A percentile compares a stretch with the other conserved stretches of the same genome.
These are phyloP conservation scores for Eucriotettix oculatus DNA, from an alignment of 2,888 invertebrate genomes.

Conservation along the genomic window DNA sequence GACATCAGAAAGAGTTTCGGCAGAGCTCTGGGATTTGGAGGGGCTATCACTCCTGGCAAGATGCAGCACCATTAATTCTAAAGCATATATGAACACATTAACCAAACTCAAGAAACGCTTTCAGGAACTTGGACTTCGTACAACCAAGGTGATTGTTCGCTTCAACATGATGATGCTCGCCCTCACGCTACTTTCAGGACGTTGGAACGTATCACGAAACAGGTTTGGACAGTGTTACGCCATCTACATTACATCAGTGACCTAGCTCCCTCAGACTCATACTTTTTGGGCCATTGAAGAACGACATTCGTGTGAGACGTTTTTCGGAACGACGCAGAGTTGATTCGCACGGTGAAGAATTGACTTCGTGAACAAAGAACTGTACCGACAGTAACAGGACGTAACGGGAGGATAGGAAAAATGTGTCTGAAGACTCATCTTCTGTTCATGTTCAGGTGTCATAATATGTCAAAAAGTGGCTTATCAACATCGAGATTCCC, in stretches of 20 bases:
- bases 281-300: not conserved
- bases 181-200: not conserved
- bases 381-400: not conserved
- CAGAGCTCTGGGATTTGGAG: not conserved
- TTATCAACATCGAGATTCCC: too few relatives aligned
- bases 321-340: not conserved
- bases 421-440: too few relatives aligned
- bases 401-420: too few relatives aligned
- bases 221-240: not conserved
- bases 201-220: not conserved
- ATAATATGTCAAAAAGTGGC: too few relatives aligned
- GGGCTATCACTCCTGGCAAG: not conserved
- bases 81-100: not conserved
- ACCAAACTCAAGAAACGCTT: not conserved
- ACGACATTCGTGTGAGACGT: not conserved
- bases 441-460: too few relatives aligned
- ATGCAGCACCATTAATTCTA: not conserved
- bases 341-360: not conserved
- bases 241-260: not conserved
- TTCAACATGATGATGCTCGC: not conserved
- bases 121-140: not conserved
- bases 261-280: not conserved
- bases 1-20: not conserved
- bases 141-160: not conserved
- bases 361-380: not conserved